Percentiles rank a stretch among this genome's conserved stretches.
phyloP scores from a whole-genome alignment of 2,888 invertebrate species.

The Clepsis dumicolana region DNA sequence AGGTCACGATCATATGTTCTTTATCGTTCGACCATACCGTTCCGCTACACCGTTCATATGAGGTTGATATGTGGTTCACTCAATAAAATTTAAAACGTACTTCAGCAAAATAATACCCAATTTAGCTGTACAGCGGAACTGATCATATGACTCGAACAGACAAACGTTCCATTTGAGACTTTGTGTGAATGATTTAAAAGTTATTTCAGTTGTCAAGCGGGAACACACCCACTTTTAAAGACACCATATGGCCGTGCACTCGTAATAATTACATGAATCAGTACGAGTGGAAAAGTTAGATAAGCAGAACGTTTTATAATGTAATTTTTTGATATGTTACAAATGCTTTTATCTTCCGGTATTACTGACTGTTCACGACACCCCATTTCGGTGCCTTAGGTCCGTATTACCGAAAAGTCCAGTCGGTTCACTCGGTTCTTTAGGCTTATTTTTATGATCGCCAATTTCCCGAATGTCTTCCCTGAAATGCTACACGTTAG shows the following conservation, averaged over 20 bases:
- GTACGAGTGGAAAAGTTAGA: background rate
- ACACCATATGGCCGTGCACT: slow-evolving; percentile 9
- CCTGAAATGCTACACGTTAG: no score
- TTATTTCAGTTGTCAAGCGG: background rate
- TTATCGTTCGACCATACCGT: background rate
- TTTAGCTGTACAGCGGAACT: background rate
- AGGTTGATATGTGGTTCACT: background rate
- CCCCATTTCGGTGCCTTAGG: no score
- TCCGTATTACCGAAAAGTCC: no score
- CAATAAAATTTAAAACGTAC: background rate
- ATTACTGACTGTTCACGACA: background rate
- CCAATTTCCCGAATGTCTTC: no score
- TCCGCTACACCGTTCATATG: background rate
- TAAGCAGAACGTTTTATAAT: background rate
- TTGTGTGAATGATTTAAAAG: background rate
- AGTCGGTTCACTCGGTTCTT: no score
- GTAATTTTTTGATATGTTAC: background rate
- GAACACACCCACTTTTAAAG: slow-evolving; percentile 9
- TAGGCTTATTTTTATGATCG: no score
- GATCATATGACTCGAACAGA: background rate
- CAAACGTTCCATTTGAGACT: background rate
- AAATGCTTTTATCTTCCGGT: background rate
- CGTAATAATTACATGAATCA: background rate
- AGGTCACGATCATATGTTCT: slow-evolving; percentile 20
- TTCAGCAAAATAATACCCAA: background rate